Base-by-base conservation (phyloP, 2,113 vertebrate species). In the Rhea americana region DNA sequence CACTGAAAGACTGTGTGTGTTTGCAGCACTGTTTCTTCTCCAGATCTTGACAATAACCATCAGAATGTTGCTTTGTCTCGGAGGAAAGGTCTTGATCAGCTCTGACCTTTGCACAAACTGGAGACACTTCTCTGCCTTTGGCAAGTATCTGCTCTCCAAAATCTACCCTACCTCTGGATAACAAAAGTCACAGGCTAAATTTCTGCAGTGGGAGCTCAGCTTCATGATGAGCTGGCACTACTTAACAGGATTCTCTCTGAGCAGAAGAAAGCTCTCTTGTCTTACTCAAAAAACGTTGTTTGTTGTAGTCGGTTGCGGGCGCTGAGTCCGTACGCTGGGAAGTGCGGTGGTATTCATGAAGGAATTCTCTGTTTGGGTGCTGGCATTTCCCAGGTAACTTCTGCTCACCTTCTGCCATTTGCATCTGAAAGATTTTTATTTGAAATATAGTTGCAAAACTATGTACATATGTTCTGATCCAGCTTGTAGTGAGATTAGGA, bases 91-190 rank as follows among this genome's bases (percentile, higher is more conserved):
- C 82, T 82, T 65, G 50, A 39, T 39, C 41, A 77, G 28, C 14
- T 4, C 32, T 4, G 2, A 16, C 7, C 2, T 35, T 85, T 67
- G 26, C 35, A 30, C 0, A 0, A 45, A 26, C 8, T 28, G 71
- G 21, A 65, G 18, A 5, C 0, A 47, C 13, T 19, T 67, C 21
- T 85, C 18, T 30, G 37, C 2, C 12, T 81, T 72, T 63, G 41
- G 16, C 18, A 66, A 83, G 65, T 20, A 24, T 5, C 58, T 41
- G 7, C 18, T 93, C 25, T 91, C n/a, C n/a, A 45, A 87, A 76
- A 28, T n/a, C 48, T 39, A 3, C 9, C 6, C 9, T 73, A 4
- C 11, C 68, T 63, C 32, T 58, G 7, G 13, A 45, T 13, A 87
- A 41, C 12, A 43, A 65, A 85, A 85, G 17, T 6, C 39, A 65